Evolutionary conservation across 2,797 vertebrate species (phyloP).

Genomic region (Ataeniobius toweri): DNA sequence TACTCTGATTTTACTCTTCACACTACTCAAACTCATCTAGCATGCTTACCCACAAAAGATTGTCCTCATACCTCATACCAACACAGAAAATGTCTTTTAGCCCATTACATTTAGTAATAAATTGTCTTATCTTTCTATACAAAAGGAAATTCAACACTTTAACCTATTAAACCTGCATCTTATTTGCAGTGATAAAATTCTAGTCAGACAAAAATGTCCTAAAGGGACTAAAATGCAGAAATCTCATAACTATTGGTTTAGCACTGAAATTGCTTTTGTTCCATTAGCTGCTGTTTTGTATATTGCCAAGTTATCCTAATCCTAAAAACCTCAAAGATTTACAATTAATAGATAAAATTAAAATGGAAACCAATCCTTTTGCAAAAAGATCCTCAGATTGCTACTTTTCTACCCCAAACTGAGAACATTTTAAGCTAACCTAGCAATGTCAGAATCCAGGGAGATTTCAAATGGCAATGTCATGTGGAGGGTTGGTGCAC

Average conservation of each 20-base stretch:
- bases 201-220: neutral
- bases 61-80: neutral
- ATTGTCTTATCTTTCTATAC: neutral
- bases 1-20: neutral
- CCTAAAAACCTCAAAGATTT: too few species aligned
- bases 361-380: too few species aligned
- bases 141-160: neutral
- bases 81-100: neutral
- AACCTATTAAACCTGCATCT: neutral
- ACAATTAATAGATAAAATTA: too few species aligned
- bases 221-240: neutral
- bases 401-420: neutral
- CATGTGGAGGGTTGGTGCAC: neutral
- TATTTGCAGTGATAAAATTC: neutral
- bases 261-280: neutral
- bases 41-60: neutral
- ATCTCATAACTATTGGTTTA: neutral
- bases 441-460: neutral
- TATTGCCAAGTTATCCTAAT: neutral
- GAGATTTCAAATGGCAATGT: neutral
- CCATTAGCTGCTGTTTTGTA: neutral
- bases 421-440: neutral
- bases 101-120: neutral
- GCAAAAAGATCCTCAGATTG: neutral
- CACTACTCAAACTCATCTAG: neutral